Evolutionary conservation across 2,797 vertebrate species (phyloP).

Genomic region (Pantherophis vulpinus): DNA sequence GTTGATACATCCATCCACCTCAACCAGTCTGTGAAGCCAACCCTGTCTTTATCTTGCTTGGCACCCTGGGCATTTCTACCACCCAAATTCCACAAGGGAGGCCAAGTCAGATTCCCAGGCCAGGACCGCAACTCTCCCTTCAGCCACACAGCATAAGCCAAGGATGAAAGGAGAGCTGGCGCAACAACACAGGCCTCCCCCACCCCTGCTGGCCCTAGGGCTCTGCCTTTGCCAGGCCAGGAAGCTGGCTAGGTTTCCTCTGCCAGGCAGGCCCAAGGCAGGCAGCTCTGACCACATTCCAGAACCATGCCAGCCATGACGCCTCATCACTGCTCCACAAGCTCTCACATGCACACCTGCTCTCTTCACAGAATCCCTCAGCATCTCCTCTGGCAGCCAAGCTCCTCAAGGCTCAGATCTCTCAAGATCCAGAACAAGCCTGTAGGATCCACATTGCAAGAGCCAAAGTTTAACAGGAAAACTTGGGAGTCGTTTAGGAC

Average conservation of each 20-base stretch:
- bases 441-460: not conserved
- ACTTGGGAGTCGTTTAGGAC: not conserved
- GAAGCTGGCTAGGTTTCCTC: not conserved
- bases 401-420: too few species aligned
- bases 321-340: not conserved
- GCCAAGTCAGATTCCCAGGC: fast-evolving
- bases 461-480: not conserved
- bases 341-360: not conserved
- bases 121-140: not conserved
- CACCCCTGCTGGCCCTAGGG: not conserved
- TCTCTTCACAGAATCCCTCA: not conserved
- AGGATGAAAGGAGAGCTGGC: too few species aligned
- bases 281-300: not conserved
- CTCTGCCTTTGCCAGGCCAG: not conserved
- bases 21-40: not conserved
- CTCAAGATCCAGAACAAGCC: not conserved
- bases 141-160: not conserved
- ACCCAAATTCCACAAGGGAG: not conserved
- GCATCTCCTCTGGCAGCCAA: not conserved
- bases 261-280: not conserved
- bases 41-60: not conserved
- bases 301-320: not conserved
- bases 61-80: not conserved
- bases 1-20: fast-evolving
- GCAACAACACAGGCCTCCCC: not conserved